Conservation (phyloP, 2,113 vertebrate species). For the Osmerus mordax region DNA sequence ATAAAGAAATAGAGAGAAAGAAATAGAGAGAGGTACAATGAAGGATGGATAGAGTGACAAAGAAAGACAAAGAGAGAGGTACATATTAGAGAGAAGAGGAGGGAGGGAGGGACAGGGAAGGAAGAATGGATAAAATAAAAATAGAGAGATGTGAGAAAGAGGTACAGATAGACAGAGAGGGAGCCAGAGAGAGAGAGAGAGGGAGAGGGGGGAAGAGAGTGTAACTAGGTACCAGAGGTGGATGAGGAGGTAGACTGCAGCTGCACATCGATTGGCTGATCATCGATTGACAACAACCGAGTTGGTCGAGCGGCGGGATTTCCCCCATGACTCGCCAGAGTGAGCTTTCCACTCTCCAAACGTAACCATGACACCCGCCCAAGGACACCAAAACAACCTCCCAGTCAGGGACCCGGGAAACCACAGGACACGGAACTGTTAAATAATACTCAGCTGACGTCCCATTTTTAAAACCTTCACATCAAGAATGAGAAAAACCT, state of each 20-base stretch:
- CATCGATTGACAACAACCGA: slow-evolving; percentile 51
- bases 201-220: background rate
- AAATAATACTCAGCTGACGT: no score
- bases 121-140: background rate
- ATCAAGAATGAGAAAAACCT: no score
- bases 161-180: background rate
- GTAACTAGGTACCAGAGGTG: slow-evolving; percentile 20
- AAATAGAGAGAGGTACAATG: background rate
- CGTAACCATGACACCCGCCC: background rate
- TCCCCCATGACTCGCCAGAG: background rate
- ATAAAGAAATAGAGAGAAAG: no score
- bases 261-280: slow-evolving; percentile 35
- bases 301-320: slow-evolving; percentile 12
- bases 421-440: background rate
- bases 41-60: background rate
- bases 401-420: background rate
- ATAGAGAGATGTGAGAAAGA: background rate
- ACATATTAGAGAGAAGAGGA: background rate
- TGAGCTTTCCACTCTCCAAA: background rate
- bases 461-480: no score
- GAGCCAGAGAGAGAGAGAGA: background rate
- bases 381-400: background rate
- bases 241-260: slow-evolving; percentile 20
- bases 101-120: no score
- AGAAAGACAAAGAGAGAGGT: background rate